These are phyloP conservation scores for Melinaea marsaeus DNA, from an alignment of 2,888 invertebrate species.

Conservation along the genomic window DNA sequence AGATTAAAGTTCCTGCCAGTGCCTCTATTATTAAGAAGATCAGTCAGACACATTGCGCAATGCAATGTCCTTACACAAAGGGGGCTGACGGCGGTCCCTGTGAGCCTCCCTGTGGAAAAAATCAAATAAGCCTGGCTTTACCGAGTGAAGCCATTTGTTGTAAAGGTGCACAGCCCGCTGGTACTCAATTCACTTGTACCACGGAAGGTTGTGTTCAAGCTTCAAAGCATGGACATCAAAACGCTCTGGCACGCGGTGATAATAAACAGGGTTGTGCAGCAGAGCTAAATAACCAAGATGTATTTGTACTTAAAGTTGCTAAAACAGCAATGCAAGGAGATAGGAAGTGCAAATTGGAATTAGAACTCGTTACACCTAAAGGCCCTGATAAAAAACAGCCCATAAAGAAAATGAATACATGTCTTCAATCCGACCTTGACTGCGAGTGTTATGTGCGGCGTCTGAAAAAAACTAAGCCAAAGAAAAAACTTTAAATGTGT, in stretches of 20 bases:
- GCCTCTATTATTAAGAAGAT: slow-evolving; percentile 68
- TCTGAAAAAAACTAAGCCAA: slow-evolving; percentile 44
- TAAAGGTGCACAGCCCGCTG: slow-evolving; percentile 51
- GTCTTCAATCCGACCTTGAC: slow-evolving; percentile 60
- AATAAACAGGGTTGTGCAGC: slow-evolving; percentile 40
- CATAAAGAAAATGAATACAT: slow-evolving; percentile 54
- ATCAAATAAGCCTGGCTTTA: slow-evolving; percentile 62
- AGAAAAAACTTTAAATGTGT: slow-evolving; percentile 33
- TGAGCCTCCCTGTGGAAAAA: slow-evolving; percentile 63
- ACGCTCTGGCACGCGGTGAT: slow-evolving; percentile 51
- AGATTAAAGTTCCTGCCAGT: slow-evolving; percentile 66
- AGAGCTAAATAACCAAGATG: slow-evolving; percentile 74
- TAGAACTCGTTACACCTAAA: slow-evolving; percentile 83
- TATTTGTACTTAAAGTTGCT: slow-evolving; percentile 81
- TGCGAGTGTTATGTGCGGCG: slow-evolving; percentile 55
- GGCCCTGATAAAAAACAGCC: slow-evolving; percentile 77
- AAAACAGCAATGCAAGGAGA: slow-evolving; percentile 81
- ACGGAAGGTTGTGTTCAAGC: slow-evolving; percentile 64
- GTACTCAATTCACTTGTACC: slow-evolving; percentile 67
- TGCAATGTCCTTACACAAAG: slow-evolving; percentile 60
- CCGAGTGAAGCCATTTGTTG: slow-evolving; percentile 62
- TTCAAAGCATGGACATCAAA: slow-evolving; percentile 56
- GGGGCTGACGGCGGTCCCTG: slow-evolving; percentile 48
- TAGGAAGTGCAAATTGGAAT: slow-evolving; percentile 80
- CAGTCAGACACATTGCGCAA: slow-evolving; percentile 64